These are phyloP conservation scores for Eurois occulta DNA, from an alignment of 2,888 invertebrate species.

Conservation along the genomic window DNA sequence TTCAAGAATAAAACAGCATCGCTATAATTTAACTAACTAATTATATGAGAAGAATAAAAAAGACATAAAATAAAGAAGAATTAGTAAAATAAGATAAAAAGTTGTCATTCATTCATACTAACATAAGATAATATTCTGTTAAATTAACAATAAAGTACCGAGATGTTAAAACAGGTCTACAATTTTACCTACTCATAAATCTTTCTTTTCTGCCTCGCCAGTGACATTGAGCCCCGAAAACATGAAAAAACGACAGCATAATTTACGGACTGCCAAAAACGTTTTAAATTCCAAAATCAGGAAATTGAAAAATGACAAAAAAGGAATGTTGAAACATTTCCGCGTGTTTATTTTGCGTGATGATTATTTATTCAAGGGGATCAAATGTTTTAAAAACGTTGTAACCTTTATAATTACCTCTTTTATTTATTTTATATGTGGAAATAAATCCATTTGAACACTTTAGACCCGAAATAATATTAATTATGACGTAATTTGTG, in stretches of 20 bases:
- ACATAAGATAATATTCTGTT: too few relatives aligned
- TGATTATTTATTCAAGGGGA: conserved; percentile 32
- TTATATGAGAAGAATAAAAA: too few relatives aligned
- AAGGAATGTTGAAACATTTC: conserved; percentile 12
- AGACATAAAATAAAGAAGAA: too few relatives aligned
- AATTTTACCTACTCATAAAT: neutral
- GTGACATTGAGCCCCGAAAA: neutral
- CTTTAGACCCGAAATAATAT: neutral
- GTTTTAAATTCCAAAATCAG: conserved; percentile 35
- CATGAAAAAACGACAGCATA: conserved; percentile 14
- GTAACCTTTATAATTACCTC: conserved; percentile 1
- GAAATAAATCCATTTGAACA: neutral
- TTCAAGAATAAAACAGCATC: too few relatives aligned
- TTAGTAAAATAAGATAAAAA: too few relatives aligned
- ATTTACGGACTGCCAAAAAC: conserved; percentile 39
- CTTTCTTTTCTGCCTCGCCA: neutral
- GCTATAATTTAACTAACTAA: too few relatives aligned
- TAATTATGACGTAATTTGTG: neutral
- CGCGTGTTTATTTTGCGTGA: conserved; percentile 29
- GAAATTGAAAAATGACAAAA: conserved; percentile 50
- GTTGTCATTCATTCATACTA: too few relatives aligned
- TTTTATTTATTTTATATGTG: neutral
- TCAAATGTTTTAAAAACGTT: conserved; percentile 24
- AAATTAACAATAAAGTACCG: neutral
- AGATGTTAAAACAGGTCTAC: neutral